Evolutionary conservation across 35 echinoderm and acorn worm genomes (phyloP).

Genomic region (Ophiothrix spiculata): DNA sequence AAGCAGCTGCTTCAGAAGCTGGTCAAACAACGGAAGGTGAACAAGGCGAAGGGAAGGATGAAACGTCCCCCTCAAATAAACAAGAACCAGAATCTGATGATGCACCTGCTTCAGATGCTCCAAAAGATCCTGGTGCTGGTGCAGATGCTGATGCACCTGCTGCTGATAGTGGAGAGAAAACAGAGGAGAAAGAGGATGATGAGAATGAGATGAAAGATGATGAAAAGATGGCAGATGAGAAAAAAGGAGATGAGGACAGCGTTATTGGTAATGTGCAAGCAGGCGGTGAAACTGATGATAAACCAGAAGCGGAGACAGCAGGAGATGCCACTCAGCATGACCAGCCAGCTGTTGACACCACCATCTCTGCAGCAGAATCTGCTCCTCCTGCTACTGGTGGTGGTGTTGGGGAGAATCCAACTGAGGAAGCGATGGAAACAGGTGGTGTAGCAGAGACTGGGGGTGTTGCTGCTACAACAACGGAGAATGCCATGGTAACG

Average conservation of each 20-base stretch:
- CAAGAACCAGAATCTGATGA: too few species aligned
- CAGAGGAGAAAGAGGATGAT: background rate
- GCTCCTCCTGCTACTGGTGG: background rate
- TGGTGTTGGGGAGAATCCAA: background rate
- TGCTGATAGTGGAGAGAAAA: background rate
- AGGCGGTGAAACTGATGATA: background rate
- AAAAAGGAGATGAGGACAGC: background rate
- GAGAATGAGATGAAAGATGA: conserved; percentile 30
- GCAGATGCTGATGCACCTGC: conserved; percentile 4
- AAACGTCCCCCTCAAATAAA: too few species aligned
- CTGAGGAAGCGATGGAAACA: background rate
- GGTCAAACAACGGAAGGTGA: too few species aligned
- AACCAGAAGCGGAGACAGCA: background rate
- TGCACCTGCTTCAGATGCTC: too few species aligned
- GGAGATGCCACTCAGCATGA: background rate
- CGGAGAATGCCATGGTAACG: conserved; percentile 62
- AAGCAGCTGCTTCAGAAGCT: too few species aligned
- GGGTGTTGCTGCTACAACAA: background rate
- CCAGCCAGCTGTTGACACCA: too few species aligned
- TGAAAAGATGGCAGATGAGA: background rate
- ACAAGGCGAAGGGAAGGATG: too few species aligned
- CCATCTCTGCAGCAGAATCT: background rate
- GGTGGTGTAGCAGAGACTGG: background rate
- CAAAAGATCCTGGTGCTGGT: too few species aligned
- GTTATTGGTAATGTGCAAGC: background rate